Evolutionary conservation across 2,113 vertebrate species (phyloP).

Genomic region (Zosterops pallidus): DNA sequence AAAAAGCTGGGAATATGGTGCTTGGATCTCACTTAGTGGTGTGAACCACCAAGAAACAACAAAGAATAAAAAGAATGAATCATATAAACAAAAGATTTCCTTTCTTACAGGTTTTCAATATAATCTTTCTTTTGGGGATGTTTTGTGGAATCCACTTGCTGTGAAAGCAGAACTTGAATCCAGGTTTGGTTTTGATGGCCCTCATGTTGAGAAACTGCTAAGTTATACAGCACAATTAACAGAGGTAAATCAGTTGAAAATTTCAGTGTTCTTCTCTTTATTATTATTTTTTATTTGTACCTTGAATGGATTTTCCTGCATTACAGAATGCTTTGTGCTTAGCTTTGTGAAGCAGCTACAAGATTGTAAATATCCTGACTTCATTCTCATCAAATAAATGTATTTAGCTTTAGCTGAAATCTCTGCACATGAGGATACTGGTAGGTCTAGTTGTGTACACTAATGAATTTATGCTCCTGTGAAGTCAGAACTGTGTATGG

Average conservation of each 20-base stretch:
- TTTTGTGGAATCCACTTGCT: slow-evolving; percentile 43
- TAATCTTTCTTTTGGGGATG: slow-evolving; percentile 14
- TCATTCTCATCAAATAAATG: not conserved
- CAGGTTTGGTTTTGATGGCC: slow-evolving; percentile 50
- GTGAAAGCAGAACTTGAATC: slow-evolving; percentile 53
- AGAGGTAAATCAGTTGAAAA: slow-evolving; percentile 31
- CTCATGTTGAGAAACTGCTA: slow-evolving; percentile 24
- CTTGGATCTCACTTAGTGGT: not conserved
- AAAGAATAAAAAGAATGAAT: not conserved
- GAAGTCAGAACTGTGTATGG: not conserved
- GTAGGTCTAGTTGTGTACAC: not conserved
- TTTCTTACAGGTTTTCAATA: slow-evolving; percentile 44
- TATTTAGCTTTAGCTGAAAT: not conserved
- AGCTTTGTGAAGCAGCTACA: not conserved
- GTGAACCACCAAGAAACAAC: not conserved
- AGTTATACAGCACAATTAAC: slow-evolving; percentile 42
- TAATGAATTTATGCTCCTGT: not conserved
- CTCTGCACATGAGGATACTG: not conserved
- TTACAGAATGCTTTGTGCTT: not conserved
- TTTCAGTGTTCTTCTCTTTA: not conserved
- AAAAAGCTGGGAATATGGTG: not conserved
- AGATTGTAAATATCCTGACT: not conserved
- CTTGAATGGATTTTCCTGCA: not conserved
- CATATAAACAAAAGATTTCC: not conserved
- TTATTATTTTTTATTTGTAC: not conserved